Evolutionary conservation across 2,888 invertebrate genomes (phyloP).

Genomic region (Coecobrya sp.): DNA sequence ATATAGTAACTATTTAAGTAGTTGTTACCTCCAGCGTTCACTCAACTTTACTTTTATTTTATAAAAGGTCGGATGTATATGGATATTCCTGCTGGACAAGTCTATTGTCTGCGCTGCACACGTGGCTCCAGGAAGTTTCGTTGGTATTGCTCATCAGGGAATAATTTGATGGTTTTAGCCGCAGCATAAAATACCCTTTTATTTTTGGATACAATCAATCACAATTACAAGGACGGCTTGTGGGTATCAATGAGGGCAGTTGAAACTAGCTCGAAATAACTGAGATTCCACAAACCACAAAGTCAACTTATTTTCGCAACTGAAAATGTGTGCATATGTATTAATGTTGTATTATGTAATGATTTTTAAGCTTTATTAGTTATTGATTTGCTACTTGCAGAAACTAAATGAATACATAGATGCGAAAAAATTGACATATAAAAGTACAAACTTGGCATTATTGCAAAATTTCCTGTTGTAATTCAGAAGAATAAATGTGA

Average conservation of each 20-base stretch:
- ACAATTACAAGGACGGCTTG: background rate
- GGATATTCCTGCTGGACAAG: too few species aligned
- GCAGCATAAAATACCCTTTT: conserved; percentile 67
- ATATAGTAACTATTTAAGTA: background rate
- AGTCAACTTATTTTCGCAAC: too few species aligned
- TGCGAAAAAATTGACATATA: too few species aligned
- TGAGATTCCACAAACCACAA: conserved; percentile 2
- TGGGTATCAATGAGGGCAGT: background rate
- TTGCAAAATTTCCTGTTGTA: too few species aligned
- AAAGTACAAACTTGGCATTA: too few species aligned
- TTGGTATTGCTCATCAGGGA: conserved; percentile 55
- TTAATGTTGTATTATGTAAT: too few species aligned
- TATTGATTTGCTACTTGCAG: too few species aligned
- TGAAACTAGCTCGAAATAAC: background rate
- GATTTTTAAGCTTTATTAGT: too few species aligned
- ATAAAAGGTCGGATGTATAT: conserved; percentile 69
- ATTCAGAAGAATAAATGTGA: too few species aligned
- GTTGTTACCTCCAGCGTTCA: background rate
- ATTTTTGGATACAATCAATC: conserved; percentile 74
- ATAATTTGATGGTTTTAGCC: conserved; percentile 58
- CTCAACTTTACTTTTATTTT: background rate
- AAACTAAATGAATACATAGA: too few species aligned
- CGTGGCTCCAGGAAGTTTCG: conserved; percentile 58
- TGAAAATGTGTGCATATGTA: too few species aligned
- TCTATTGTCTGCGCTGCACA: conserved; percentile 60